Conservation (phyloP, 2,888 invertebrate genomes). For the Caenorhabditis imperialis region DNA sequence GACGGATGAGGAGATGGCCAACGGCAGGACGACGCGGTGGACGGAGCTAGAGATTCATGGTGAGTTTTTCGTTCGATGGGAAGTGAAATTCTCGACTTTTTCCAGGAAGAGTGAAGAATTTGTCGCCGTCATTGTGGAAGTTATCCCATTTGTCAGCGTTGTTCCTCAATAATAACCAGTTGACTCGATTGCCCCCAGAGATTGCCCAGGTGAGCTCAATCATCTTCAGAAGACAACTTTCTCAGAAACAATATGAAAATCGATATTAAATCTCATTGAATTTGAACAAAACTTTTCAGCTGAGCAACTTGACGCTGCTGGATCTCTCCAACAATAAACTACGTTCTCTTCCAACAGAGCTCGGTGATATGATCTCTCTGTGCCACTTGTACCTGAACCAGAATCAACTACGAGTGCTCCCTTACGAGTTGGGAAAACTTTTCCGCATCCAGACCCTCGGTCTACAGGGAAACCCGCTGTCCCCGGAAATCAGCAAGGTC, state of each 20-base stretch:
- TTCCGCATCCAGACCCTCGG: slow-evolving; percentile 95
- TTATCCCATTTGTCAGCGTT: slow-evolving; percentile 91
- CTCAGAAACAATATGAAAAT: no score
- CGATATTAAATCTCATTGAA: no score
- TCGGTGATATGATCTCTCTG: slow-evolving; percentile 95
- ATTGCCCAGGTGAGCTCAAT: slow-evolving; percentile 84
- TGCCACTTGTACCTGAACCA: slow-evolving; percentile 94
- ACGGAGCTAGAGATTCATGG: slow-evolving; percentile 76
- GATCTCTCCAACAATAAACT: slow-evolving; percentile 96
- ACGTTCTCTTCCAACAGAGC: slow-evolving; percentile 92
- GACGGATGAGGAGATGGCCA: slow-evolving; percentile 71
- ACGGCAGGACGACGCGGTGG: slow-evolving; percentile 72
- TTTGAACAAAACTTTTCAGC: no score
- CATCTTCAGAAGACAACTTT: no score
- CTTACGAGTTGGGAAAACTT: slow-evolving; percentile 96
- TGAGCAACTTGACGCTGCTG: slow-evolving; percentile 88
- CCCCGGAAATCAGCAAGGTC: slow-evolving; percentile 90
- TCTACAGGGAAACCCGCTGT: slow-evolving; percentile 88
- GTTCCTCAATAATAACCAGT: slow-evolving; percentile 94
- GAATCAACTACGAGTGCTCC: slow-evolving; percentile 92
- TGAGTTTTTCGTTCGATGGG: slow-evolving; percentile 43
- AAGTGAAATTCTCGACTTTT: background rate
- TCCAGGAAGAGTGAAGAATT: slow-evolving; percentile 92
- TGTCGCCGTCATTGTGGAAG: slow-evolving; percentile 92
- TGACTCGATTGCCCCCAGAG: slow-evolving; percentile 90